phyloP scores from a whole-genome alignment of 1,140 invertebrate genomes.

The Drosophila ercepeae region DNA sequence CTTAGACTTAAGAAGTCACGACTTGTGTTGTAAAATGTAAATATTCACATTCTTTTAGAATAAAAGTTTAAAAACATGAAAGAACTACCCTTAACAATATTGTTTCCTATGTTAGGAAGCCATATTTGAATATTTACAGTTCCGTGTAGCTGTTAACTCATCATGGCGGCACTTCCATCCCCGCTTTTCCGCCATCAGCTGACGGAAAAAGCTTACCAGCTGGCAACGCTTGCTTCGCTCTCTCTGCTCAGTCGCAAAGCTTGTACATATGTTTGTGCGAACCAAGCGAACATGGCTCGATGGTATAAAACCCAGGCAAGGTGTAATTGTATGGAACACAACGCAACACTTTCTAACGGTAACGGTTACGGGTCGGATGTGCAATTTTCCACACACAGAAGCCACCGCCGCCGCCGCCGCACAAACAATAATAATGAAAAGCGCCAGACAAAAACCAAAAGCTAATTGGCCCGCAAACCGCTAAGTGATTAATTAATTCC shows the following conservation, averaged over 20 bases:
- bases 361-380: slow-evolving; percentile 44
- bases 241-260: no score
- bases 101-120: no score
- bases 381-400: slow-evolving; percentile 30
- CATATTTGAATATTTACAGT: not conserved
- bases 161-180: not conserved
- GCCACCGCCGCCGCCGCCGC: slow-evolving; percentile 37
- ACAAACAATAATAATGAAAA: slow-evolving; percentile 80
- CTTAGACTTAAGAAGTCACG: not conserved
- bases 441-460: slow-evolving; percentile 68
- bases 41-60: not conserved
- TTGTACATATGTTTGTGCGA: no score
- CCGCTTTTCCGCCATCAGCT: not conserved
- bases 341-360: slow-evolving; percentile 50
- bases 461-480: slow-evolving; percentile 45
- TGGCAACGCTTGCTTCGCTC: not conserved
- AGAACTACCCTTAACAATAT: no score
- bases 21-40: not conserved
- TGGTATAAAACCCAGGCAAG: not conserved
- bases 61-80: no score
- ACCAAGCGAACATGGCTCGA: not conserved
- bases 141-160: not conserved
- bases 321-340: not conserved
- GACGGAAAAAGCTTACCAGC: not conserved
- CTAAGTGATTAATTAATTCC: slow-evolving; percentile 2